Conservation (phyloP, 2,113 vertebrate species). For the Carollia perspicillata region DNA sequence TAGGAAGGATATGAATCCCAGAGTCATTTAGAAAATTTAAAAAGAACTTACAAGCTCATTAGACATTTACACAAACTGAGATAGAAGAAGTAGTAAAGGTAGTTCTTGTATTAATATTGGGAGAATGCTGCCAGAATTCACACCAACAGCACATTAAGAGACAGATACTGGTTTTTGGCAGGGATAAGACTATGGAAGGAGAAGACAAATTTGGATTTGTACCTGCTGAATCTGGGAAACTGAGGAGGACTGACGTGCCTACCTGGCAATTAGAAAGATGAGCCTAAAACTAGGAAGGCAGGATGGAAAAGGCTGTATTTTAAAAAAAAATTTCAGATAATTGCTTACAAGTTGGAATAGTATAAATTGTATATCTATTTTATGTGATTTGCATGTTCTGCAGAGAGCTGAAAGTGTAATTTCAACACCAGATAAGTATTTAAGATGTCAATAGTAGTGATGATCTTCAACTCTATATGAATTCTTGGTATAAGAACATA, state of each 20-base stretch:
- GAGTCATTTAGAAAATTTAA: neutral
- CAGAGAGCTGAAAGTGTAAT: neutral
- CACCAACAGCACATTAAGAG: neutral
- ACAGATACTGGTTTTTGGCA: neutral
- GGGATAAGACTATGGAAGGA: neutral
- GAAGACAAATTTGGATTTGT: neutral
- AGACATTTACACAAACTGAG: neutral
- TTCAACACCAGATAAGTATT: neutral
- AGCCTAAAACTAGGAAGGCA: neutral
- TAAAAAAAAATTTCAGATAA: neutral
- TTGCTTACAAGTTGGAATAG: neutral
- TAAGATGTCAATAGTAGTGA: neutral
- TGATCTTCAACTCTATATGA: neutral
- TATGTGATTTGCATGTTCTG: neutral
- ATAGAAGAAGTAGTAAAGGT: neutral
- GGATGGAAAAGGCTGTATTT: neutral
- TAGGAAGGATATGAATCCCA: neutral
- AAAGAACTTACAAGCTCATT: neutral
- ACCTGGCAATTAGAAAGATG: neutral
- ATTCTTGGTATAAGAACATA: neutral
- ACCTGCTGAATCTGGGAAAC: neutral
- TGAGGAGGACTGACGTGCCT: neutral
- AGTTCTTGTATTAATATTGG: neutral
- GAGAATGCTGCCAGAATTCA: neutral
- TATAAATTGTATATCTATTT: neutral